Base-by-base conservation (phyloP, 1,140 invertebrate species). In the Drosophila tristis region DNA sequence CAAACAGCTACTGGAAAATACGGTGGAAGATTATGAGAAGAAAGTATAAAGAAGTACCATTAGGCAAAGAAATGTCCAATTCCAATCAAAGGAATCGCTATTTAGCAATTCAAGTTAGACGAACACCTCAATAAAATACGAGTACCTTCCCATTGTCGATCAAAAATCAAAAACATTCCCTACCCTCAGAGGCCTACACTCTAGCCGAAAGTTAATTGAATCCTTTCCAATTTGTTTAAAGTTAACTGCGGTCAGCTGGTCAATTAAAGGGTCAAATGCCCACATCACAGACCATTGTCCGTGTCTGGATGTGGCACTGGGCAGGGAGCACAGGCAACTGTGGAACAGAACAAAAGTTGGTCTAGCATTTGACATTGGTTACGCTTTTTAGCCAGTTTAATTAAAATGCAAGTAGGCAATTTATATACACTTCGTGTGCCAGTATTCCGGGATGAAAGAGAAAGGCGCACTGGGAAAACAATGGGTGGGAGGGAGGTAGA, bases 331-430 rank as follows among this genome's bases (percentile, higher is more conserved):
- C 31, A 39, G 43, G 35, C 6, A 39, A 54, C 43, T 43, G 25
- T 31, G n/a, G 45, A 7, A 54, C 47, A n/a, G 31, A 13, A 48
- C 60, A 54, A 65, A 65, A 74, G 60, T 74, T 74, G 71, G 71
- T 74, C 72, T 57, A 74, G 71, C 65, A 75, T 76, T 86, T 86
- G 82, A 86, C 82, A 86, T 87, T 82, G 82, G 79, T 71, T 76
- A 68, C 71, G 78, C 64, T 82, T 86, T 89, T 79, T 87, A 84
- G 84, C 74, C 79, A 79, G 78, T 89, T 89, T 89, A 89, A 89
- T 89, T 89, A 89, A 89, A 89, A 89, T 89, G 79, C 84, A 89
- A 89, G 84, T 89, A 89, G 84, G 84, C 84, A 89, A 89, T 89
- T 89, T 89, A 89, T 89, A 89, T 89, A 89, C 84, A 89, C 84